A percentile compares a stretch with the other conserved stretches of the same genome.
Evolutionary conservation across 2,888 invertebrate genomes (phyloP).

Genomic region (Leptopilina syphax): DNA sequence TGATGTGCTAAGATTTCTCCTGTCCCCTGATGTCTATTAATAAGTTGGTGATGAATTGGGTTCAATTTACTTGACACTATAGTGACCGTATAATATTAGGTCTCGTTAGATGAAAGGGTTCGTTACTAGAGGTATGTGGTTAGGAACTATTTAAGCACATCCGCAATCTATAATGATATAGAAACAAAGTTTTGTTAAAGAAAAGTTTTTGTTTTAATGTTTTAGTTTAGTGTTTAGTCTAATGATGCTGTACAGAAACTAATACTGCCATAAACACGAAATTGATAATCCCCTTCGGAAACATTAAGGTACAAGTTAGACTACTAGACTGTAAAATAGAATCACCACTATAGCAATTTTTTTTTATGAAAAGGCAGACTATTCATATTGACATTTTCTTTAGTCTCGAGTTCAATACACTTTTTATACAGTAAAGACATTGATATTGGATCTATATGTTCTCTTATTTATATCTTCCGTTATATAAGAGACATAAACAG

Average conservation of each 20-base stretch:
- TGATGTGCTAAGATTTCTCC: too few relatives aligned
- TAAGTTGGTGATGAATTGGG: neutral
- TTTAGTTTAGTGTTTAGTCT: neutral
- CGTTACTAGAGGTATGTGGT: neutral
- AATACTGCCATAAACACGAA: neutral
- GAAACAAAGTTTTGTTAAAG: neutral
- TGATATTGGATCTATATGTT: slow-evolving; percentile 1
- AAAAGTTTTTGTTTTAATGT: neutral
- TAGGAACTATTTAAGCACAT: neutral
- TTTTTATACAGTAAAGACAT: neutral
- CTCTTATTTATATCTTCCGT: neutral
- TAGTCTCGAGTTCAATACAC: neutral
- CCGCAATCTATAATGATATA: neutral
- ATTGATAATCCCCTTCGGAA: neutral
- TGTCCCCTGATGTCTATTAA: too few relatives aligned
- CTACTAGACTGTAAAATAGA: neutral
- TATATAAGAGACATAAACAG: too few relatives aligned
- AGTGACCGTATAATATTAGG: neutral
- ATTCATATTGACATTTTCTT: neutral
- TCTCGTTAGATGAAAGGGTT: too few relatives aligned
- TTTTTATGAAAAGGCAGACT: neutral
- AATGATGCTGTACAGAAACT: too few relatives aligned
- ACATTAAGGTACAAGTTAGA: neutral
- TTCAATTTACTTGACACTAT: neutral
- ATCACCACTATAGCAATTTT: neutral